Evolutionary conservation across 92 coral and sea anemone species (phyloP), one percentile per base, ranked within the genome.

Genomic region (Siderastrea siderea): DNA sequence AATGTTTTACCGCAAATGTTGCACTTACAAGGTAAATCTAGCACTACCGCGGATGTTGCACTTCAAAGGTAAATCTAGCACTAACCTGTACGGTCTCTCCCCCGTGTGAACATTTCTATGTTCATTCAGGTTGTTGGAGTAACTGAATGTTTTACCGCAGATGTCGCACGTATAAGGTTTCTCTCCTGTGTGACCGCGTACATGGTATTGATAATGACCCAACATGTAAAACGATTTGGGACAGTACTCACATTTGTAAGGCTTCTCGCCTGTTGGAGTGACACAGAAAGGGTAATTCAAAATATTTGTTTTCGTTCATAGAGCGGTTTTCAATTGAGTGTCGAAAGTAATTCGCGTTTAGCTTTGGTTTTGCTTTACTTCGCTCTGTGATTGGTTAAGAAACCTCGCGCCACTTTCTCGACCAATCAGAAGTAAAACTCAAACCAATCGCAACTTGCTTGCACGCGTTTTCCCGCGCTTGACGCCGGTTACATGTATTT

Each of bases 191-290:
- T 93, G 96, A 9, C 83, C 74, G 63, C 90, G 86, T 44, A 83
- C 54, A 45, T 90, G 94, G 70, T 91, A 94, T 78, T 91, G 94
- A 65, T 91, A 94, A 70, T 94, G 94, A 8, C 94, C 96, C 47
- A 61, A 81, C 96, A 94, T 91, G 67, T 94, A 77, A 76, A 94
- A 94, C 9, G 96, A 79, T 75, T 92, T 94, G 63, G 96, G 96
- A 70, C 96, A 94, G 85, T 91, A 94, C 52, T 94, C 91, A 51
- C 96, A 94, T 74, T 94, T 91, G 88, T 94, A 94, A 0, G 94
- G 96, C 92, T 94, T 94, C 77, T 91, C 96, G 51, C 96, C 96
- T 94, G 88, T 51, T 50, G 46, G 43, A 38, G 7, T 11, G 48
- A 26, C 61, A 38, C 47, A 64, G 4, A 14, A 11, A 67, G 0